These are phyloP conservation scores for Elysia crispata DNA, from an alignment of 2,888 invertebrate genomes.

Conservation along the genomic window DNA sequence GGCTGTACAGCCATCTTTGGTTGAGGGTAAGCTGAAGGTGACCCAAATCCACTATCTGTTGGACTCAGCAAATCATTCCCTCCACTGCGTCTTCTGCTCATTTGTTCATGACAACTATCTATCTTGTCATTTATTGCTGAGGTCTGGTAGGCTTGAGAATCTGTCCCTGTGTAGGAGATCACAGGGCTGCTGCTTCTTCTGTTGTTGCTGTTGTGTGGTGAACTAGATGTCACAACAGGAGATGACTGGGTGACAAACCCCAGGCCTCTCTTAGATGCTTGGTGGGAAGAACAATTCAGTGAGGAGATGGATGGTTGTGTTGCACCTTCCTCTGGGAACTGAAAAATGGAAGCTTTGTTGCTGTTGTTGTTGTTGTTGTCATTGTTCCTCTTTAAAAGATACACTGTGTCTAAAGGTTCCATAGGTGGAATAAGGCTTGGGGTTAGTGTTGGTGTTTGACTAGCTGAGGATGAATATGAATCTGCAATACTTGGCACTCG, in stretches of 20 bases:
- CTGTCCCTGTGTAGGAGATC: background rate
- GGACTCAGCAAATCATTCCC: slow-evolving; percentile 29
- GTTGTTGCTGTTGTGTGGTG: background rate
- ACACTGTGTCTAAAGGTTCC: background rate
- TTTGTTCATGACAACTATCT: background rate
- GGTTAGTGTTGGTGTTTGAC: background rate
- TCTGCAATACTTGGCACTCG: background rate
- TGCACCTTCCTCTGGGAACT: background rate
- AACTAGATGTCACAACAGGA: too few species aligned
- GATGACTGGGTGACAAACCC: background rate
- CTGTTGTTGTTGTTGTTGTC: slow-evolving; percentile 37
- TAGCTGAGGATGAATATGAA: background rate
- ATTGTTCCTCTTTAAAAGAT: background rate
- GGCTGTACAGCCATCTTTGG: background rate
- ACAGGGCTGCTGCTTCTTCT: slow-evolving; percentile 41
- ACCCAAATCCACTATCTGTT: slow-evolving; percentile 48
- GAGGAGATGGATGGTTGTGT: background rate
- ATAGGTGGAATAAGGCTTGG: background rate
- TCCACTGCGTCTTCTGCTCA: background rate
- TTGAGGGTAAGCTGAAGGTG: slow-evolving; percentile 36
- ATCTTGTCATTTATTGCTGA: too few species aligned
- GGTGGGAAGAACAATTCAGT: background rate
- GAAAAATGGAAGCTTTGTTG: slow-evolving; percentile 13
- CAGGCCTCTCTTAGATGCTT: background rate
- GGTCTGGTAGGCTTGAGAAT: too few species aligned